Conservation (phyloP, 2,797 vertebrate species). For the Margarornis squamiger region DNA sequence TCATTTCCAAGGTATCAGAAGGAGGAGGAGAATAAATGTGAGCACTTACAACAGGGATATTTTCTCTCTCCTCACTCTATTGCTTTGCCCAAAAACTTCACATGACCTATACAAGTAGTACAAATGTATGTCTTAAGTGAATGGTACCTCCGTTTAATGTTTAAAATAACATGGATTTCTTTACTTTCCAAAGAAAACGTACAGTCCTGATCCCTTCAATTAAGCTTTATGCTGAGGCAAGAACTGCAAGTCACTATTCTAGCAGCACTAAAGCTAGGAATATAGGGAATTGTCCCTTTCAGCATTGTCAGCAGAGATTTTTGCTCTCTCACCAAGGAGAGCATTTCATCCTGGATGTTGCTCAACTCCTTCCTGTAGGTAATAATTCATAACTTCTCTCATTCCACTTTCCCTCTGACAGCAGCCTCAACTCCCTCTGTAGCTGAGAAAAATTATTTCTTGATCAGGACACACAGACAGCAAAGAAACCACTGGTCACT, state of each 20-base stretch:
- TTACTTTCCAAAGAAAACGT: background rate
- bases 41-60: background rate
- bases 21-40: conserved; percentile 34
- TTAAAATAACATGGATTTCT: background rate
- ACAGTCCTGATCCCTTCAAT: background rate
- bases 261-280: background rate
- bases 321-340: background rate
- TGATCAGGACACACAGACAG: background rate
- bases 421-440: fast-evolving
- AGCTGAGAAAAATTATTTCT: background rate
- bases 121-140: background rate
- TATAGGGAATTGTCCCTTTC: background rate
- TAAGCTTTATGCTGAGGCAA: background rate
- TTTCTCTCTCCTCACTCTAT: background rate
- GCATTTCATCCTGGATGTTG: background rate
- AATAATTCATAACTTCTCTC: background rate
- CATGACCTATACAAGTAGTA: background rate
- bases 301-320: background rate
- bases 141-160: background rate
- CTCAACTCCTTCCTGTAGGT: background rate
- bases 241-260: background rate
- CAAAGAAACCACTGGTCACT: background rate
- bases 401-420: background rate
- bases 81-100: background rate
- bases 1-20: conserved; percentile 15